Evolutionary conservation across 1,140 invertebrate genomes (phyloP).

Genomic region (Leptestheria dahalacensis): DNA sequence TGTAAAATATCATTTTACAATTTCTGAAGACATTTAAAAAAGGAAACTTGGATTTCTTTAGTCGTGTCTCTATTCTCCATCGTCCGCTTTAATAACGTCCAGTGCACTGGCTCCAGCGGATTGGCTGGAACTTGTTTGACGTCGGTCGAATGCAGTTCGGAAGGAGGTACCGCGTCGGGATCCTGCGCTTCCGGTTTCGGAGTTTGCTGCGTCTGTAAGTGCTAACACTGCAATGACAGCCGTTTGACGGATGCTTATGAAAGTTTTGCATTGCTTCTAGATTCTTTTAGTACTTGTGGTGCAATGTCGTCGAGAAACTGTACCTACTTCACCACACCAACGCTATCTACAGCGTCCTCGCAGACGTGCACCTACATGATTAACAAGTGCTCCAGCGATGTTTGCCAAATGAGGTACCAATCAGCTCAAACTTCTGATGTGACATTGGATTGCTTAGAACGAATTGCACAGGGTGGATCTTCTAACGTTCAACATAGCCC

Average conservation of each 20-base stretch:
- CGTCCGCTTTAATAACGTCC: constrained; percentile 6
- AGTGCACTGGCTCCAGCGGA: not conserved
- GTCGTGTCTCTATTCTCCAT: constrained; percentile 11
- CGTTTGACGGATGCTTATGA: not conserved
- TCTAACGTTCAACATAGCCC: no score
- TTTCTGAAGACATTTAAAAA: no score
- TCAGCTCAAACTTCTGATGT: no score
- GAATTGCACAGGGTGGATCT: no score
- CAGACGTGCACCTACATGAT: constrained; percentile 31
- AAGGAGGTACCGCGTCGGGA: constrained; percentile 49
- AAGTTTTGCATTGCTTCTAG: not conserved
- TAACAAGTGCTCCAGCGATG: not conserved
- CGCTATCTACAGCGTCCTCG: not conserved
- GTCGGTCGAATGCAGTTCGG: constrained; percentile 49
- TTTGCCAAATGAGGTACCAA: not conserved
- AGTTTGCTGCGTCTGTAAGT: no score
- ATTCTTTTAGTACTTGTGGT: constrained; percentile 3
- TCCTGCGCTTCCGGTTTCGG: constrained; percentile 49
- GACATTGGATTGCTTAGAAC: no score
- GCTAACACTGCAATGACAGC: constrained; percentile 29
- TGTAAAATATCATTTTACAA: no score
- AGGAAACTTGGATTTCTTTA: constrained; percentile 5
- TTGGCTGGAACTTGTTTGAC: constrained; percentile 52
- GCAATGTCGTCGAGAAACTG: constrained; percentile 7
- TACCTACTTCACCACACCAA: constrained; percentile 8